Percentiles rank a stretch among this genome's conserved stretches.
These are phyloP conservation scores for Oscheius onirici DNA, from an alignment of 2,888 invertebrate genomes.

Conservation along the genomic window DNA sequence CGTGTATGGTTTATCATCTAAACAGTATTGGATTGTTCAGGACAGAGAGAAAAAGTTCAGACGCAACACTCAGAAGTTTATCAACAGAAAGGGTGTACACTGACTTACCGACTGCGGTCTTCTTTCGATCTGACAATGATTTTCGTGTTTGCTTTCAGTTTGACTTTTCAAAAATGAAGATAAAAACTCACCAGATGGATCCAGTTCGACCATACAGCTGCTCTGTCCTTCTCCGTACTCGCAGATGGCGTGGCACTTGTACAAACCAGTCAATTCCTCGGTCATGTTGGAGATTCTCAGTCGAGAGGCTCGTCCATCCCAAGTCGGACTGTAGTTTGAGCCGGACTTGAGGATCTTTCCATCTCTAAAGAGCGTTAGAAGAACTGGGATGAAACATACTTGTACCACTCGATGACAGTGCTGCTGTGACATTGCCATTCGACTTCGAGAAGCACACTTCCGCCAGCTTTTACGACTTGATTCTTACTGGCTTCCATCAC, in stretches of 20 bases:
- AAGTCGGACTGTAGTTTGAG: slow-evolving; percentile 57
- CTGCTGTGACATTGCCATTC: slow-evolving; percentile 67
- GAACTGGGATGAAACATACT: slow-evolving; percentile 46
- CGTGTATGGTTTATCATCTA: slow-evolving; percentile 19
- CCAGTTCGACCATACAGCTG: slow-evolving; percentile 66
- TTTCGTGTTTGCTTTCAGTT: background rate
- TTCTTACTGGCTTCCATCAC: slow-evolving; percentile 65
- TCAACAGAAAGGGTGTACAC: background rate
- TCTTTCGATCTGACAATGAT: slow-evolving; percentile 9
- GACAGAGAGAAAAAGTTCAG: too few species aligned
- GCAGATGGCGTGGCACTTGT: slow-evolving; percentile 68
- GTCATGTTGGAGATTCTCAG: slow-evolving; percentile 61
- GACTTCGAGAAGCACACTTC: slow-evolving; percentile 63
- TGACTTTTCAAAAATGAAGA: background rate
- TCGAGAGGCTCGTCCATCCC: slow-evolving; percentile 65
- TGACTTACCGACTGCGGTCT: slow-evolving; percentile 6
- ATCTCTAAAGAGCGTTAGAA: slow-evolving; percentile 54
- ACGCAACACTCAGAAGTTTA: background rate
- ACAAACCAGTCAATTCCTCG: slow-evolving; percentile 60
- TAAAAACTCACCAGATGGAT: slow-evolving; percentile 49
- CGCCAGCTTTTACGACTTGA: slow-evolving; percentile 63
- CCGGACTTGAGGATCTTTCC: slow-evolving; percentile 49
- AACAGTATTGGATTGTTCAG: background rate
- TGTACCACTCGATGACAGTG: slow-evolving; percentile 69
- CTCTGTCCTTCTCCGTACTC: slow-evolving; percentile 69